Evolutionary conservation across 2,113 vertebrate species (phyloP).

Genomic region (Callaeas wilsoni): DNA sequence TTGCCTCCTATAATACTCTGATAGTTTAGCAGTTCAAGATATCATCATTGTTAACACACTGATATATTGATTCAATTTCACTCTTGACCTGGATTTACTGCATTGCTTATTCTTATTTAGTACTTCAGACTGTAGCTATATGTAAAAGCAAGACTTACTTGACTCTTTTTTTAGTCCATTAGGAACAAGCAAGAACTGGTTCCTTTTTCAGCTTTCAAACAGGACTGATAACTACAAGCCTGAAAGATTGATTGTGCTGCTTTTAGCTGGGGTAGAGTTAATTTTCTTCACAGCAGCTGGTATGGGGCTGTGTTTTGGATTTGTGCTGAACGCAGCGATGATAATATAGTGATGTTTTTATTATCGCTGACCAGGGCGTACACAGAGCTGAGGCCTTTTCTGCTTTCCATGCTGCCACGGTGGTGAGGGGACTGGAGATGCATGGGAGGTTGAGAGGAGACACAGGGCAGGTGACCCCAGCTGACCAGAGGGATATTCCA

Average conservation of each 20-base stretch:
- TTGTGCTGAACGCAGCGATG: not conserved
- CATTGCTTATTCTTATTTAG: conserved; percentile 11
- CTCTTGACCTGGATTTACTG: conserved; percentile 47
- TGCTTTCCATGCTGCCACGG: not conserved
- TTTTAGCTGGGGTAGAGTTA: not conserved
- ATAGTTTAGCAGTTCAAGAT: conserved; percentile 39
- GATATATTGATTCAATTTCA: conserved; percentile 9
- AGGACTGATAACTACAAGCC: not conserved
- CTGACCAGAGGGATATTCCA: not conserved
- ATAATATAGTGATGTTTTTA: not conserved
- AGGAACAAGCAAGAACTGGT: not conserved
- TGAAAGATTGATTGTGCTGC: not conserved
- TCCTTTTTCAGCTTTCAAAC: not conserved
- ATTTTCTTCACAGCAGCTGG: not conserved
- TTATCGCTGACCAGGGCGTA: not conserved
- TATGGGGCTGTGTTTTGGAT: not conserved
- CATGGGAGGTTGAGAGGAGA: not conserved
- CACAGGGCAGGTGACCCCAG: not conserved
- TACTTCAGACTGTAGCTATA: not conserved
- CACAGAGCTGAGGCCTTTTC: not conserved
- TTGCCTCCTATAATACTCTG: conserved; percentile 25
- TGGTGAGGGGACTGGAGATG: not conserved
- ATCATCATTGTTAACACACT: conserved; percentile 27
- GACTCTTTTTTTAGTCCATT: not conserved
- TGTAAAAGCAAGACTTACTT: not conserved